Percentiles rank a stretch among this genome's conserved stretches.
phyloP scores from a whole-genome alignment of 2,797 vertebrate genomes.

The Muscicapa comitata region DNA sequence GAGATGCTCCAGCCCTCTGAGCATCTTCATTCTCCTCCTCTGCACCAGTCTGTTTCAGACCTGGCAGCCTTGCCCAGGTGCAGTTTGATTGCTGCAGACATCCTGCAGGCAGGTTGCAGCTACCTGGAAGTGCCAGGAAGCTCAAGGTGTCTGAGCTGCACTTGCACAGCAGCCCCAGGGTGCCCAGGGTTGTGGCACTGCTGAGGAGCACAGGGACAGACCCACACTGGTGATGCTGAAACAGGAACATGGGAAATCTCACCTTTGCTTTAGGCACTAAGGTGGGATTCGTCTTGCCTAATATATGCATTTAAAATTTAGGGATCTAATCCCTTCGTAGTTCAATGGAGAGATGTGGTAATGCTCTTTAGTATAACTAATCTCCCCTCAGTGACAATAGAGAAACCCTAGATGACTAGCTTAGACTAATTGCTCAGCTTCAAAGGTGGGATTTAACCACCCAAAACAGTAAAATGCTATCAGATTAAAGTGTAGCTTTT shows the following conservation, averaged over 20 bases:
- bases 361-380: slow-evolving; percentile 48
- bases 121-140: not conserved
- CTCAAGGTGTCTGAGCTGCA: too few relatives aligned
- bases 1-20: not conserved
- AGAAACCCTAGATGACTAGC: slow-evolving; percentile 13
- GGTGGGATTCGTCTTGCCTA: not conserved
- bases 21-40: not conserved
- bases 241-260: not conserved
- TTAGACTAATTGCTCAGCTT: slow-evolving; percentile 48
- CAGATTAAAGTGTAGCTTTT: slow-evolving; percentile 40
- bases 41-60: not conserved
- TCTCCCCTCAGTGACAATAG: not conserved
- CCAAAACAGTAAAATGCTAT: slow-evolving; percentile 27
- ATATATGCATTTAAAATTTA: not conserved
- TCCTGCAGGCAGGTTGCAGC: not conserved
- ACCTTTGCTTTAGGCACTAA: not conserved
- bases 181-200: accelerated
- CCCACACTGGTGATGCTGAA: accelerated
- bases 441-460: slow-evolving; percentile 29
- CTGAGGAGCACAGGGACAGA: not conserved
- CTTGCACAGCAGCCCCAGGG: accelerated
- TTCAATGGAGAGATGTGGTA: not conserved
- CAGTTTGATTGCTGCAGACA: accelerated
- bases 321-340: not conserved
- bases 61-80: not conserved